Evolutionary conservation across 2,113 vertebrate genomes (phyloP), one percentile per base, ranked within the genome.

Genomic region (Silurus asotus): DNA sequence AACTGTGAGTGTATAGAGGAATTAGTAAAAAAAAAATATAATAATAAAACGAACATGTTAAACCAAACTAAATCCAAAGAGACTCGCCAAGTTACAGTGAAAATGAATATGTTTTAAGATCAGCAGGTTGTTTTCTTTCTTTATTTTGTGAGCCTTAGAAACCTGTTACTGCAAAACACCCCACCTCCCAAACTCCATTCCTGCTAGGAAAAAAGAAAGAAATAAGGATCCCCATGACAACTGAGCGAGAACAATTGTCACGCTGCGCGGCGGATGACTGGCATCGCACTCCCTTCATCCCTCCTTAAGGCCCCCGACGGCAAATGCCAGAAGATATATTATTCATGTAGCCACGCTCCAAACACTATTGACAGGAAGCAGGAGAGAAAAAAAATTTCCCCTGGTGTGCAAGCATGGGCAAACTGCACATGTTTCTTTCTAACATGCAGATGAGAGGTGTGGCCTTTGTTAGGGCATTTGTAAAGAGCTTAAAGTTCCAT

Each of bases 291-390:
- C 85, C 84, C 79, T 87, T 88, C 87, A 89, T 89, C 69, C 87
- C 80, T 84, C 87, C 88, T 62, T 88, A 84, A 87, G 88, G 83
- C 87, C 88, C 88, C 70, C 23, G 88, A 89, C 61, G 85, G 82
- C 81, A 91, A 92, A 91, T 90, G 85, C 86, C 89, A 90, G 88
- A 87, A 91, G 88, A 91, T 91, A 87, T 90, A 91, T 90, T 90
- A 90, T 90, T 91, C 89, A 90, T 90, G 84, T 82, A 85, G 84
- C 87, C 89, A 84, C 64, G 76, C 86, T 89, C 82, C 67, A 48
- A 86, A 74, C 78, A 70, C 80, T 85, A 86, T 86, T 88, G 87
- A 88, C 90, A 87, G 87, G 69, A 82, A 88, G 76, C 61, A 6
- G 37, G 82, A 49, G 59, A 48, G 82, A 59, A 64, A 11, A 48